A percentile compares a stretch with the other conserved stretches of the same genome.
Evolutionary conservation across 2,113 vertebrate genomes (phyloP).

Genomic region (Hippocampus guttulatus): DNA sequence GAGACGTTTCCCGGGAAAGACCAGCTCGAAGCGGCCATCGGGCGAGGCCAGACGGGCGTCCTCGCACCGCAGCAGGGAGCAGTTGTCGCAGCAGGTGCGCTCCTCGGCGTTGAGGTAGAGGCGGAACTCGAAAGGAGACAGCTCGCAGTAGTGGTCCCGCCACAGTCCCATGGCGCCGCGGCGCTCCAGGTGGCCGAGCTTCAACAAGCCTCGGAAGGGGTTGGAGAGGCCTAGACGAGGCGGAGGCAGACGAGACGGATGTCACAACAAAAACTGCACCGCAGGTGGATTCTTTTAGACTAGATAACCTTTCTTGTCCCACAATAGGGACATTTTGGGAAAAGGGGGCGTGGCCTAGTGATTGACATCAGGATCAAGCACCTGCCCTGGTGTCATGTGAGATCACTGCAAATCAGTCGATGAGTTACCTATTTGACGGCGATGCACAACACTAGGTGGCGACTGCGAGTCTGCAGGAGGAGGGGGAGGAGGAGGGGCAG

Average conservation of each 20-base stretch:
- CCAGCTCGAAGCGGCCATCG: conserved; percentile 85
- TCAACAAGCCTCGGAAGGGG: conserved; percentile 89
- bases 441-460: conserved; percentile 79
- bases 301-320: too few species aligned
- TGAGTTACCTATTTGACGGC: conserved; percentile 82
- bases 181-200: conserved; percentile 86
- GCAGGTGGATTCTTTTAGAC: too few species aligned
- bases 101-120: conserved; percentile 81
- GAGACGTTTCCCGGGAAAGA: conserved; percentile 81
- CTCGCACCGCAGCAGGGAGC: conserved; percentile 86
- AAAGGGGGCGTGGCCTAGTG: too few species aligned
- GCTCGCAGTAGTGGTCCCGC: conserved; percentile 86
- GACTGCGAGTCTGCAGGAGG: conserved; percentile 18
- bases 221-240: conserved; percentile 78
- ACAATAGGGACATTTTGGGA: too few species aligned
- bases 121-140: conserved; percentile 86
- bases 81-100: conserved; percentile 79
- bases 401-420: too few species aligned
- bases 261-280: too few species aligned
- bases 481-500: neutral
- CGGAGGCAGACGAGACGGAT: neutral
- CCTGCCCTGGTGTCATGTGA: neutral
- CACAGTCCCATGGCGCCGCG: conserved; percentile 83
- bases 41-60: conserved; percentile 66
- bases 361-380: neutral